phyloP scores from a whole-genome alignment of 2,888 invertebrate genomes.

The Therioaphis trifolii region DNA sequence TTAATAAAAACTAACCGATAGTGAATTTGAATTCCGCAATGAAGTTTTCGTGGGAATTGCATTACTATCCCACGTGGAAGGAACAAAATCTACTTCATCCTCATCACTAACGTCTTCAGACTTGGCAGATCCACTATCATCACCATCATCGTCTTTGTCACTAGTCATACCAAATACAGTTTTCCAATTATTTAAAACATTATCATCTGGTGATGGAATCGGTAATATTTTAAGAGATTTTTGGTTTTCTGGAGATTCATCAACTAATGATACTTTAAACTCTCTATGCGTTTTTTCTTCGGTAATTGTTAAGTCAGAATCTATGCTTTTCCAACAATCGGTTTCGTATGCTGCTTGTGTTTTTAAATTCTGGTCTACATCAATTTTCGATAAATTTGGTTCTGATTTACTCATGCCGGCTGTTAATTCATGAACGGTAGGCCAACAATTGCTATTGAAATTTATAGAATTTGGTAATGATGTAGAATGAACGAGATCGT shows the following conservation, averaged over 20 bases:
- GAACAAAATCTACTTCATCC: constrained; percentile 75
- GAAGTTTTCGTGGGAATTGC: constrained; percentile 82
- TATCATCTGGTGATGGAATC: constrained; percentile 38
- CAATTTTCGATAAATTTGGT: constrained; percentile 45
- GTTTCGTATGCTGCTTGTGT: constrained; percentile 43
- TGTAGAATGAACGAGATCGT: constrained; percentile 63
- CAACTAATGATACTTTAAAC: constrained; percentile 46
- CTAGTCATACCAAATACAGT: not conserved
- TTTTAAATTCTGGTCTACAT: constrained; percentile 35
- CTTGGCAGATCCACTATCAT: constrained; percentile 65
- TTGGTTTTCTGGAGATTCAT: constrained; percentile 40
- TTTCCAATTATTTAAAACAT: constrained; percentile 39
- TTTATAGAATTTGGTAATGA: constrained; percentile 66
- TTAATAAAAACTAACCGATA: constrained; percentile 69
- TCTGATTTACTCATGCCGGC: constrained; percentile 8
- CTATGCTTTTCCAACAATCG: constrained; percentile 53
- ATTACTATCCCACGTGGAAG: constrained; percentile 84
- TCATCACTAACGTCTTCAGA: constrained; percentile 63
- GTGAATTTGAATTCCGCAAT: constrained; percentile 75
- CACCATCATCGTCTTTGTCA: constrained; percentile 63
- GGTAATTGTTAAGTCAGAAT: constrained; percentile 47
- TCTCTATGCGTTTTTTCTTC: constrained; percentile 48
- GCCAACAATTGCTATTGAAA: constrained; percentile 61
- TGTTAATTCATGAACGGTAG: constrained; percentile 59
- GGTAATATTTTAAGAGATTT: not conserved